These are phyloP conservation scores for Carassius auratus DNA, from an alignment of 2,113 vertebrate genomes.

Conservation along the genomic window DNA sequence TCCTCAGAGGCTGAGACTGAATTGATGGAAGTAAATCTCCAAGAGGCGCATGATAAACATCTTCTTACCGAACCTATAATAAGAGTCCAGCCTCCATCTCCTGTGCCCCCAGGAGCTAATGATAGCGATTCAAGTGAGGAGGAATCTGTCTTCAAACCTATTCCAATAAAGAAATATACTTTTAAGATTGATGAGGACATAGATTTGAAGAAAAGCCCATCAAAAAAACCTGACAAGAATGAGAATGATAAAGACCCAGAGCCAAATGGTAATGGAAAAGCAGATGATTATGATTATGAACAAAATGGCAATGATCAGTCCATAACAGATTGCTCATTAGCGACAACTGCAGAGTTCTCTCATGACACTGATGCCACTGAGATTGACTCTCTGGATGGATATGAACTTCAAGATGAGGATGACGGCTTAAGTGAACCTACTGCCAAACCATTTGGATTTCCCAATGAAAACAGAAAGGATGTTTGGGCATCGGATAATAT, in stretches of 20 bases:
- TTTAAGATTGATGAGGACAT: constrained; percentile 84
- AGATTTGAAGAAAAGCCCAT: constrained; percentile 76
- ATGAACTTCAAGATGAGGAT: constrained; percentile 97
- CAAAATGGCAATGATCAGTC: constrained; percentile 98
- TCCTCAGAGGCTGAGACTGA: constrained; percentile 88
- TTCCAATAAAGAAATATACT: constrained; percentile 88
- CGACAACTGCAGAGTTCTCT: constrained; percentile 98
- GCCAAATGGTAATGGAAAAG: constrained; percentile 61
- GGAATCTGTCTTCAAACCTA: constrained; percentile 89
- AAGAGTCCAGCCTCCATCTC: constrained; percentile 93
- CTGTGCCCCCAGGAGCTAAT: constrained; percentile 82
- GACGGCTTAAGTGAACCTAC: constrained; percentile 92
- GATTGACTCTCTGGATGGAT: constrained; percentile 96
- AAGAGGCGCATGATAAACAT: constrained; percentile 89
- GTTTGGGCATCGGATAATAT: constrained; percentile 90
- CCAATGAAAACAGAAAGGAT: constrained; percentile 86
- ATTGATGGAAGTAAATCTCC: constrained; percentile 94
- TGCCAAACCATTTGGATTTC: constrained; percentile 82
- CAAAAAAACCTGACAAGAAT: constrained; percentile 78
- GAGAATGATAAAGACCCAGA: constrained; percentile 79
- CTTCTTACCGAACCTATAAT: constrained; percentile 91
- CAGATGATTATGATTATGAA: constrained; percentile 83
- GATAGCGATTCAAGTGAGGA: constrained; percentile 89
- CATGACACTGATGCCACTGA: constrained; percentile 98
- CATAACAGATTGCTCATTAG: constrained; percentile 96